These are phyloP conservation scores for Pangasius mekongensis DNA, from an alignment of 2,797 vertebrate species.

Conservation along the genomic window DNA sequence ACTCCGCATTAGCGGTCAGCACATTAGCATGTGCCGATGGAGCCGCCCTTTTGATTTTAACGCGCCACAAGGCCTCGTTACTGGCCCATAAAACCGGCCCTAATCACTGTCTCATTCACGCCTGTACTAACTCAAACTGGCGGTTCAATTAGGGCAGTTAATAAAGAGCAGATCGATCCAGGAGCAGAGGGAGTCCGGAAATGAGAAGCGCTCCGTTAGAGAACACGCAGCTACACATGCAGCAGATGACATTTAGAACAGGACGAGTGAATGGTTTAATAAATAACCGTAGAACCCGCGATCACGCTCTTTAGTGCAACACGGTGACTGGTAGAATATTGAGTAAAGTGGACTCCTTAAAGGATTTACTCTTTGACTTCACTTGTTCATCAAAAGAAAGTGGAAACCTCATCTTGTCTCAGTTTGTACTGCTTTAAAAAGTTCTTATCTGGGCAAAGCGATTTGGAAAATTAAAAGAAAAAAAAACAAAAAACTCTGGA, in stretches of 20 bases:
- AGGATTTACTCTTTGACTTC: background rate
- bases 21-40: conserved; percentile 2
- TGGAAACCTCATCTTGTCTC: background rate
- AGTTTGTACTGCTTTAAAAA: background rate
- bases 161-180: conserved; percentile 51
- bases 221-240: background rate
- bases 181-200: conserved; percentile 16
- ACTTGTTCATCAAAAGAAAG: background rate
- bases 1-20: conserved; percentile 1
- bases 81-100: conserved; percentile 30
- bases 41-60: conserved; percentile 30
- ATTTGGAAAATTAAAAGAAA: background rate
- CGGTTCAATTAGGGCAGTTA: conserved; percentile 50
- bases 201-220: conserved; percentile 2
- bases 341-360: background rate
- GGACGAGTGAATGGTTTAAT: background rate
- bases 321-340: background rate
- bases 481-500: background rate
- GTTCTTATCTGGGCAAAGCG: background rate
- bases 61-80: conserved; percentile 22
- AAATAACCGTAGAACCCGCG: background rate
- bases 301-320: background rate
- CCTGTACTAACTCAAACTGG: conserved; percentile 46
- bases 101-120: conserved; percentile 40
- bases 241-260: conserved; percentile 17